These are phyloP conservation scores for Lates japonicus DNA, from an alignment of 2,797 vertebrate genomes.

Conservation along the genomic window DNA sequence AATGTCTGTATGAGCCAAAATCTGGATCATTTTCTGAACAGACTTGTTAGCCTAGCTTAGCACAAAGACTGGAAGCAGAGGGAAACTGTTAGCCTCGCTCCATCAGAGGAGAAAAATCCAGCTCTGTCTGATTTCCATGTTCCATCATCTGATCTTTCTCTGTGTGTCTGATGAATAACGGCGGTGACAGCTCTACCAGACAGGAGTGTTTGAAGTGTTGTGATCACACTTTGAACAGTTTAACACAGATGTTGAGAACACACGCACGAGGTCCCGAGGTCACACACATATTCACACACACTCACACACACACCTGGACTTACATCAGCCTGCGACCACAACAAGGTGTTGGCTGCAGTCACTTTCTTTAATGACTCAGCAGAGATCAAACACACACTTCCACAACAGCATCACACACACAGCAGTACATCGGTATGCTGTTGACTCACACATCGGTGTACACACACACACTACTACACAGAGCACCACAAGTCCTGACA, in stretches of 20 bases:
- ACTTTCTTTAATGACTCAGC: conserved; percentile 59
- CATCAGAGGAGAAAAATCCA: no score
- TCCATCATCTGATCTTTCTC: no score
- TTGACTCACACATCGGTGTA: conserved; percentile 41
- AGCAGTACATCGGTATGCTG: conserved; percentile 24
- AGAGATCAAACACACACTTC: conserved; percentile 45
- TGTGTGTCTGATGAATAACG: conserved; percentile 32
- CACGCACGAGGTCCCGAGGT: conserved; percentile 15
- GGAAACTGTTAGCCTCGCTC: no score
- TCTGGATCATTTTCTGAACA: no score
- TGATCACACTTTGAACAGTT: neutral
- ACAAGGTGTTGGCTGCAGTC: conserved; percentile 36
- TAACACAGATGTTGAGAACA: conserved; percentile 28
- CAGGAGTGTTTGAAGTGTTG: neutral
- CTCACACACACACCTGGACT: conserved; percentile 46
- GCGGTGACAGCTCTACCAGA: neutral
- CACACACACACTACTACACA: neutral
- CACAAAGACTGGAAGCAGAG: no score
- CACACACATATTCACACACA: conserved; percentile 16
- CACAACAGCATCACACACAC: conserved; percentile 15
- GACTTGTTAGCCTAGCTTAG: no score
- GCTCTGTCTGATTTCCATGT: no score
- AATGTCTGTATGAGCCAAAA: no score
- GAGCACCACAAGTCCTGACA: neutral
- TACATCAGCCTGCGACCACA: conserved; percentile 45